Conservation (phyloP, 2,797 vertebrate species). For the Mionectes olivaceus region DNA sequence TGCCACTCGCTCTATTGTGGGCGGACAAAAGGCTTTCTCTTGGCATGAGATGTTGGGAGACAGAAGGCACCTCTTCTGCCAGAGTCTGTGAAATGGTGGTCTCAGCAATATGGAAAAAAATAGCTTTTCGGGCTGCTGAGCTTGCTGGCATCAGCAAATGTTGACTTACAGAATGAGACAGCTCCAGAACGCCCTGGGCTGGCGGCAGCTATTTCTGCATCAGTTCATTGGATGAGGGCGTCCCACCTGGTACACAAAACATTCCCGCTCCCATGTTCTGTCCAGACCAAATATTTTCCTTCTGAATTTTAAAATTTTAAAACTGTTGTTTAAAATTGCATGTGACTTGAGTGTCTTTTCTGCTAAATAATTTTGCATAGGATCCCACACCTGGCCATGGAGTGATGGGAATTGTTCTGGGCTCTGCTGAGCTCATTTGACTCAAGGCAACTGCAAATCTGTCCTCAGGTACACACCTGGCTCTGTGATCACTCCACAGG, state of each 20-base stretch:
- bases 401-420: neutral
- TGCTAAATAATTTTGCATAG: neutral
- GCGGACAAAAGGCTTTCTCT: constrained; percentile 47
- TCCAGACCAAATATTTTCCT: neutral
- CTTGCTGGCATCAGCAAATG: constrained; percentile 33
- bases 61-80: constrained; percentile 56
- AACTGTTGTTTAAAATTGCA: neutral
- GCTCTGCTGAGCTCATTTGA: neutral
- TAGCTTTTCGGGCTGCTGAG: neutral
- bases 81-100: neutral
- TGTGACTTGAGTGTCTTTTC: neutral
- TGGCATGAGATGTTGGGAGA: constrained; percentile 9
- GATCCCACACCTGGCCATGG: neutral
- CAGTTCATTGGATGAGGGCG: neutral
- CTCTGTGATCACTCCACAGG: neutral
- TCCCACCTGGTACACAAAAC: neutral
- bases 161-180: neutral
- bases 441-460: neutral
- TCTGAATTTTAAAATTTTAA: neutral
- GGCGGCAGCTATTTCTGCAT: neutral
- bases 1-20: neutral
- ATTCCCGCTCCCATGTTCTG: neutral
- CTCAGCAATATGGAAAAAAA: constrained; percentile 49
- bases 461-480: neutral
- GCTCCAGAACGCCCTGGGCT: neutral